A percentile compares a stretch with the other conserved stretches of the same genome.
These are phyloP conservation scores for Lydus trimaculatus DNA, from an alignment of 2,888 invertebrate genomes.

Conservation along the genomic window DNA sequence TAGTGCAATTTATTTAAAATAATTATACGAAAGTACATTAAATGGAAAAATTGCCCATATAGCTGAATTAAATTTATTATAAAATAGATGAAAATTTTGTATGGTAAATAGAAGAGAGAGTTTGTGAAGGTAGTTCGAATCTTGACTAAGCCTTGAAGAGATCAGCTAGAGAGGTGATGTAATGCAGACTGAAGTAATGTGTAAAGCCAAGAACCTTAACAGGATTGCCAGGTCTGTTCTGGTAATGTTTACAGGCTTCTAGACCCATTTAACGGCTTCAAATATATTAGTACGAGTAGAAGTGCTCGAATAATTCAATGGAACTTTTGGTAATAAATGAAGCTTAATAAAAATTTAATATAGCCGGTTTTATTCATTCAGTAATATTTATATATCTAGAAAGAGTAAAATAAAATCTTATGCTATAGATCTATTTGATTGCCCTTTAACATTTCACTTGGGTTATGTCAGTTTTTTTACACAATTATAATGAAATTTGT, in stretches of 20 bases:
- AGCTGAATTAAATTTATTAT: not conserved
- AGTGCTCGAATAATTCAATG: not conserved
- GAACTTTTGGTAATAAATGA: not conserved
- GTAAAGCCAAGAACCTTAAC: slow-evolving; percentile 32
- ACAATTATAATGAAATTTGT: not conserved
- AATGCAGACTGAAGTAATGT: slow-evolving; percentile 28
- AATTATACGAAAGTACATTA: too few relatives aligned
- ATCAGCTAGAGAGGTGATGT: slow-evolving; percentile 19
- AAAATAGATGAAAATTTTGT: not conserved
- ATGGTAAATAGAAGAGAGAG: not conserved
- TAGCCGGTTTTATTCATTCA: not conserved
- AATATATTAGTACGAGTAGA: not conserved
- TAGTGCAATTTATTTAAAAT: too few relatives aligned
- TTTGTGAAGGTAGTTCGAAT: slow-evolving; percentile 7
- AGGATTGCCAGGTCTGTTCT: slow-evolving; percentile 26
- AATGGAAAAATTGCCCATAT: not conserved
- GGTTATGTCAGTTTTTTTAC: not conserved
- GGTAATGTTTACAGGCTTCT: slow-evolving; percentile 21
- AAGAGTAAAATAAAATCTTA: not conserved
- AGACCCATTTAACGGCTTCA: slow-evolving; percentile 1
- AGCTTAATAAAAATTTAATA: not conserved
- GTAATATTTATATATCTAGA: not conserved
- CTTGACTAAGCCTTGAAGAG: slow-evolving; percentile 19
- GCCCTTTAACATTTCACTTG: not conserved
- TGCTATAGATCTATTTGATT: not conserved